Base-by-base conservation (phyloP, 2,888 invertebrate species). In the Dastarcus helophoroides region DNA sequence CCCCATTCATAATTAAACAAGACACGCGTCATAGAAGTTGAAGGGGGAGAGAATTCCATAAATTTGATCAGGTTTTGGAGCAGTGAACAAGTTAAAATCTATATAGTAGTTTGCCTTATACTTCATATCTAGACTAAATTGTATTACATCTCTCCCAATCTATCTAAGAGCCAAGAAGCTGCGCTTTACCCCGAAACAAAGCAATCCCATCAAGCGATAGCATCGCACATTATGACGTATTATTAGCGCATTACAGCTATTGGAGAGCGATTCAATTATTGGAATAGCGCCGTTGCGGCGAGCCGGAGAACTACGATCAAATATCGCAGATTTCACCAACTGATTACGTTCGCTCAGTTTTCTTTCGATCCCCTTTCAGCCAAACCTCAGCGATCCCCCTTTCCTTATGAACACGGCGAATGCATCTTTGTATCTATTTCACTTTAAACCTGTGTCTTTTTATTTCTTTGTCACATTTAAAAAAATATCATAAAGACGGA, bases 241-340 rank as follows among this genome's bases (percentile, higher is more conserved):
- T 61, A 63, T 63, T 63, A 62, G 62, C 60, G 62, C 61, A 62
- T 63, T 62, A 62, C 58, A 53, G 60, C 60, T 61, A 62, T 62
- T 59, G 61, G 60, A 61, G 61, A 59, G 59, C 61, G 58, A 63
- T 63, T 63, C 62, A 63, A 63, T 62, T 63, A 62, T 62, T 59
- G 63, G 61, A 62, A 61, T 58, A 56, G 61, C 58, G 56, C 56
- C 56, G 51, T 54, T 56, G 57, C 54, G 58, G 57, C 54, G 50
- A 48, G 50, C 52, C 52, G 49, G 51, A 50, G 50, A 54, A 54
- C 54, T 51, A 48, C 53, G 51, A 54, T 54, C 55, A 54, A 54
- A 54, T 53, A 54, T 54, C 53, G 46, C 41, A 44, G 48, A 48
- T 50, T 47, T 46, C 39, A 36, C 24, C 24, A 23, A 10, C 8